phyloP scores from a whole-genome alignment of 2,797 vertebrate genomes.

The Vultur gryphus region DNA sequence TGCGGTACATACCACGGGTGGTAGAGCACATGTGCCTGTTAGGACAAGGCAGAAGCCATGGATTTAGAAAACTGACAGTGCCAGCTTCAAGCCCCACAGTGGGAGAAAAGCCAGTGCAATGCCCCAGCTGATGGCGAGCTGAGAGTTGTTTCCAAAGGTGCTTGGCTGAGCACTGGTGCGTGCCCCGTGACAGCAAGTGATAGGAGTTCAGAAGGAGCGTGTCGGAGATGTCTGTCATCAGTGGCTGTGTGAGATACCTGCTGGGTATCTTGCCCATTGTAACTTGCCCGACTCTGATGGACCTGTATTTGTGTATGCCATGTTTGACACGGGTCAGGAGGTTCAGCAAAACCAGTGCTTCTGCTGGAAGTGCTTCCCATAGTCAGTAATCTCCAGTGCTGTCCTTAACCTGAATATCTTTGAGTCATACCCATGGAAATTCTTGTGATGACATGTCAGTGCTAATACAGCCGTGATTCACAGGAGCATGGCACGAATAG shows the following conservation, averaged over 20 bases:
- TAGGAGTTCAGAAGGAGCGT: fast-evolving
- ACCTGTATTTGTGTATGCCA: not conserved
- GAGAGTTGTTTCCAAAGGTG: not conserved
- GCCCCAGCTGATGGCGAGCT: not conserved
- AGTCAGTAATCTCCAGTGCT: not conserved
- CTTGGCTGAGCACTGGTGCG: not conserved
- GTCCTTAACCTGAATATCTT: not conserved
- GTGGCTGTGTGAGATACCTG: not conserved
- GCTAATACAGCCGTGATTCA: not conserved
- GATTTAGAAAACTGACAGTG: not conserved
- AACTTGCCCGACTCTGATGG: not conserved
- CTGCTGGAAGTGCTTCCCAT: not conserved
- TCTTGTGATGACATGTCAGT: not conserved
- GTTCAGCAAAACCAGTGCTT: not conserved
- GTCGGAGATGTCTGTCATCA: not conserved
- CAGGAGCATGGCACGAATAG: not conserved
- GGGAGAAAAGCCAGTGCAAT: not conserved
- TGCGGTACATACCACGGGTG: not conserved
- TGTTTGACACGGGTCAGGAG: not conserved
- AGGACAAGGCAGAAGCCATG: not conserved
- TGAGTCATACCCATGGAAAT: not conserved
- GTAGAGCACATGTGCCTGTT: not conserved
- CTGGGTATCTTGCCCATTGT: not conserved
- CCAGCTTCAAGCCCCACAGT: not conserved
- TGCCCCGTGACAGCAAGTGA: not conserved